These are phyloP conservation scores for Drosophila koepferae DNA, from an alignment of 2,888 invertebrate species.

Conservation along the genomic window DNA sequence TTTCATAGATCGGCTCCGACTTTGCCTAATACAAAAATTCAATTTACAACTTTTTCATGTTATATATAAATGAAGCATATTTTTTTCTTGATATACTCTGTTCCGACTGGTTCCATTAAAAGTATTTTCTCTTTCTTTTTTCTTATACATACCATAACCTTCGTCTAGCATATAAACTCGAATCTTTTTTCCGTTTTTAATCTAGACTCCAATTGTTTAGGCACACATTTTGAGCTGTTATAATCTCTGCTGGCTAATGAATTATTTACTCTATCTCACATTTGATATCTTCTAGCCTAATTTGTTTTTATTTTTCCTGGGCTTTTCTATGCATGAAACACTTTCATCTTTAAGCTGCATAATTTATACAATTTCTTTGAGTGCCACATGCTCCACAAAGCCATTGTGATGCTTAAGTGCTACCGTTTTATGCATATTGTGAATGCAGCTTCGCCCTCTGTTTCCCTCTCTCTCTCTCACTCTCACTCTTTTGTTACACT, in stretches of 20 bases:
- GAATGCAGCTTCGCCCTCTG: constrained; percentile 26
- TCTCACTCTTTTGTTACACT: neutral
- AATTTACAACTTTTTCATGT: neutral
- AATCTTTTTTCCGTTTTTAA: neutral
- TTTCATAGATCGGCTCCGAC: neutral
- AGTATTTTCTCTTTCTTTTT: neutral
- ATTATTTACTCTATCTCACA: constrained; percentile 16
- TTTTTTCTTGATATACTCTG: neutral
- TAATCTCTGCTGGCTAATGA: constrained; percentile 14
- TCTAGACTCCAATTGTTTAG: neutral
- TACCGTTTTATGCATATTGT: constrained; percentile 67
- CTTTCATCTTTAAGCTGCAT: constrained; percentile 52
- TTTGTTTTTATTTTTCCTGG: constrained; percentile 17
- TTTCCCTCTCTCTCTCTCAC: neutral
- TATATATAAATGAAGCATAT: neutral
- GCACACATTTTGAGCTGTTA: constrained; percentile 13
- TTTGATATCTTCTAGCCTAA: constrained; percentile 34
- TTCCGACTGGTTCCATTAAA: neutral
- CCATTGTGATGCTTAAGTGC: constrained; percentile 59
- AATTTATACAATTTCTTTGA: constrained; percentile 44
- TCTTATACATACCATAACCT: neutral
- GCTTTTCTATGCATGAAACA: constrained; percentile 31
- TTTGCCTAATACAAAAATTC: neutral
- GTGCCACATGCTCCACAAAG: constrained; percentile 34
- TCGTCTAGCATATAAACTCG: neutral